phyloP scores from a whole-genome alignment of 2,113 vertebrate genomes.

The Mustelus asterias region DNA sequence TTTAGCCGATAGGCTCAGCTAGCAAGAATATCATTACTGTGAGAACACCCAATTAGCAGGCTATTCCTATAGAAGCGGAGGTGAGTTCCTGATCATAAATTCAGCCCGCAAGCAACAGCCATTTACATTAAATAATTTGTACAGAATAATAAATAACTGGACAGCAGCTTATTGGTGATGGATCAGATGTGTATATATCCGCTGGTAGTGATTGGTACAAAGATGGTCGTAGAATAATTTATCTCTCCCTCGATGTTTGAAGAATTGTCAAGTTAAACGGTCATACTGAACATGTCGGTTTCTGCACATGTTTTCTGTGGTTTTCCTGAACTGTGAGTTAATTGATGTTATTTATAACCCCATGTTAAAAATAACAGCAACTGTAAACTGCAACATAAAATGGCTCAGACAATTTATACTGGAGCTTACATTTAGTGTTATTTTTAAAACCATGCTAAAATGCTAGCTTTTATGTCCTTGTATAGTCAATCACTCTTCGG shows the following conservation, averaged over 20 bases:
- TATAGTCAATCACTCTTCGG: neutral
- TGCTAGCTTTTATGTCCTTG: neutral
- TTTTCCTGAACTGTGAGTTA: neutral
- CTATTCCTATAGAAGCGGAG: neutral
- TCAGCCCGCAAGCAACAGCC: neutral
- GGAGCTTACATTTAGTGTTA: neutral
- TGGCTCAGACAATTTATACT: neutral
- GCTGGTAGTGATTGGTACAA: neutral
- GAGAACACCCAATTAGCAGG: neutral
- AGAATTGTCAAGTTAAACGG: neutral
- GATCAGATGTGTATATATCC: neutral
- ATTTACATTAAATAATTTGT: neutral
- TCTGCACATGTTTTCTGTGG: neutral
- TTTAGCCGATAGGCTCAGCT: neutral
- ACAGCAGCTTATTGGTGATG: neutral
- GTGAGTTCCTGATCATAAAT: neutral
- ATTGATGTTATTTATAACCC: conserved; percentile 5
- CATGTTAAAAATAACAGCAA: neutral
- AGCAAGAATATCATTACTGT: neutral
- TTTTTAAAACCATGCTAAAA: neutral
- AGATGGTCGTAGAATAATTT: neutral
- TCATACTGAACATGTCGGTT: neutral
- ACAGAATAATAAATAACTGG: neutral
- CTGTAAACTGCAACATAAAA: neutral
- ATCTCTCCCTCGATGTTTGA: neutral